A percentile compares a stretch with the other conserved stretches of the same genome.
Conservation (phyloP, 37 sponge, comb jelly and placozoan genomes). For the Lycopodina hypogea region DNA sequence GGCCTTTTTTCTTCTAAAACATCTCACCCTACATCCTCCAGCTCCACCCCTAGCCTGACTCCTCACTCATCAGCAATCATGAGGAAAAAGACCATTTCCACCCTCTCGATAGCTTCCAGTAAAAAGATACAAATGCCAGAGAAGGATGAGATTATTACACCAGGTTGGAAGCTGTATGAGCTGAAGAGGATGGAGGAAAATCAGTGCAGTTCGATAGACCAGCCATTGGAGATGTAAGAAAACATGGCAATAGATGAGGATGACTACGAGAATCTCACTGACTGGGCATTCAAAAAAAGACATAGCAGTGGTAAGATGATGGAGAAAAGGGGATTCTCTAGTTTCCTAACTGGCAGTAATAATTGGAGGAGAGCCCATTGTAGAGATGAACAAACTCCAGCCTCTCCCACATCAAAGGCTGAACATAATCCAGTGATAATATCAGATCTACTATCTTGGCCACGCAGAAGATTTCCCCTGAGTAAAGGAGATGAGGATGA, state of each 20-base stretch:
- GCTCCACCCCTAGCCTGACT: slow-evolving; percentile 1
- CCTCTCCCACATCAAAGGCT: neutral
- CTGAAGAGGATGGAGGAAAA: neutral
- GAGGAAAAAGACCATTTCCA: slow-evolving; percentile 28
- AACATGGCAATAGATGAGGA: no score
- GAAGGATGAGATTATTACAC: slow-evolving; percentile 86
- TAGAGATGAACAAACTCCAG: neutral
- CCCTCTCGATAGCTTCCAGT: slow-evolving; percentile 61
- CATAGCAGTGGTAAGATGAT: slow-evolving; percentile 48
- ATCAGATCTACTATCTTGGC: slow-evolving; percentile 43
- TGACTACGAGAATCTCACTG: slow-evolving; percentile 26
- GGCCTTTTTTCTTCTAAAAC: slow-evolving; percentile 13
- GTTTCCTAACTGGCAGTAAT: slow-evolving; percentile 52
- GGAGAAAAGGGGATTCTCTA: slow-evolving; percentile 57
- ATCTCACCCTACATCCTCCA: neutral
- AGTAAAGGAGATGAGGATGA: slow-evolving; percentile 12
- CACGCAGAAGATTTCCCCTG: slow-evolving; percentile 49
- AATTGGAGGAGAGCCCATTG: slow-evolving; percentile 28
- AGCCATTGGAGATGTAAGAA: neutral
- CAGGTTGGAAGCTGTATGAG: slow-evolving; percentile 64
- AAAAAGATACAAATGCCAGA: slow-evolving; percentile 73
- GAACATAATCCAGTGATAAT: neutral
- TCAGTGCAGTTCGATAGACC: neutral
- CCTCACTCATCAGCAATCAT: slow-evolving; percentile 1
- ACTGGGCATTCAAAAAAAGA: slow-evolving; percentile 19